phyloP scores from a whole-genome alignment of 2,888 invertebrate species.

The Cordilura impudica region DNA sequence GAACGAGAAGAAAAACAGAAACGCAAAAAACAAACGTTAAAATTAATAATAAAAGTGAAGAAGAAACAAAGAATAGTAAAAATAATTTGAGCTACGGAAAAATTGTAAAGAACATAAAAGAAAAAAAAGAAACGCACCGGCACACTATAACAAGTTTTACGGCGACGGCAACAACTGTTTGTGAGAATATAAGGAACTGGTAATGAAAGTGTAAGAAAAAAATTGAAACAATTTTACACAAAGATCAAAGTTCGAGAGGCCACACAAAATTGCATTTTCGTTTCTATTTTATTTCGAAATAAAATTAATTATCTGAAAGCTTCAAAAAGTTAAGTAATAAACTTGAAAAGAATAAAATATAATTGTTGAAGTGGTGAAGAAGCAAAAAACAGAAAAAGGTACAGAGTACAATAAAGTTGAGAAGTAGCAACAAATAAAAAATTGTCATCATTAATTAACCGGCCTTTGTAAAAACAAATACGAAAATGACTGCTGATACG shows the following conservation, averaged over 20 bases:
- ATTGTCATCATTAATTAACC: conserved; percentile 48
- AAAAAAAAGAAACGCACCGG: conserved; percentile 15
- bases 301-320: background rate
- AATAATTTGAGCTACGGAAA: background rate
- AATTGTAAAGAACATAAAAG: background rate
- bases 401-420: conserved; percentile 40
- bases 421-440: background rate
- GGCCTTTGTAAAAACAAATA: background rate
- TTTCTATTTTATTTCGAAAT: background rate
- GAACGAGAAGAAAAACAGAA: background rate
- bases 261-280: conserved; percentile 22
- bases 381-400: conserved; percentile 21
- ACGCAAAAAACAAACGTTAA: conserved; percentile 4
- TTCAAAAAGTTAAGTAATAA: conserved; percentile 2
- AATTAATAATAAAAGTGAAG: background rate
- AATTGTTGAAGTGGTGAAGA: conserved; percentile 4
- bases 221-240: conserved; percentile 18
- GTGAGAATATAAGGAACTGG: background rate
- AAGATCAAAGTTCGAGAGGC: conserved; percentile 65
- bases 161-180: background rate
- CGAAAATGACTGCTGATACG: conserved; percentile 48
- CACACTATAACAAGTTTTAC: background rate
- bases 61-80: background rate
- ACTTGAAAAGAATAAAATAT: background rate
- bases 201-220: conserved; percentile 8